A percentile compares a stretch with the other conserved stretches of the same genome.
phyloP scores from a whole-genome alignment of 37 sponge, comb jelly and placozoan genomes.

The Oscarella lobularis region DNA sequence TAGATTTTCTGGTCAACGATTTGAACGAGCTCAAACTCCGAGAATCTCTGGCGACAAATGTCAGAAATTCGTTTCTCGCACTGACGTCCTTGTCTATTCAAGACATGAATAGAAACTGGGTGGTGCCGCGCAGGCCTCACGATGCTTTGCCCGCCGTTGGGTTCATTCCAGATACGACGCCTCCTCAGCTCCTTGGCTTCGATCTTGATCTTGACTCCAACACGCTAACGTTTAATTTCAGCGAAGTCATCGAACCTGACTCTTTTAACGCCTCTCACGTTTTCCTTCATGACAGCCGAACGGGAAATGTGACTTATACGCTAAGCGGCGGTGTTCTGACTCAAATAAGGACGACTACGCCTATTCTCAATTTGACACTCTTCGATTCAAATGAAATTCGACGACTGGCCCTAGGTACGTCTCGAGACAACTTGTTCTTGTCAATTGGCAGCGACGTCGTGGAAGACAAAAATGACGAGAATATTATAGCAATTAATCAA shows the following conservation, averaged over 20 bases:
- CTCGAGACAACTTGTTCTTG: slow-evolving; percentile 38
- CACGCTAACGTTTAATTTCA: slow-evolving; percentile 41
- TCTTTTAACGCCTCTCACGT: slow-evolving; percentile 41
- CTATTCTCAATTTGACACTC: slow-evolving; percentile 36
- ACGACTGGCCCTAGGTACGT: slow-evolving; percentile 48
- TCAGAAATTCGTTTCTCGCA: slow-evolving; percentile 27
- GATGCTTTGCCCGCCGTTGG: slow-evolving; percentile 5
- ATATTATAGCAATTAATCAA: slow-evolving; percentile 4
- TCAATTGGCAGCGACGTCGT: slow-evolving; percentile 17
- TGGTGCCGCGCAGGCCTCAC: background rate
- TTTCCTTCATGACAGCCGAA: slow-evolving; percentile 18
- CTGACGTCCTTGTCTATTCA: slow-evolving; percentile 22
- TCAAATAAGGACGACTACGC: slow-evolving; percentile 26
- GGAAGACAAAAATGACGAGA: slow-evolving; percentile 47
- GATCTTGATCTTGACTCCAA: slow-evolving; percentile 38
- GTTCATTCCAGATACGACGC: slow-evolving; percentile 36
- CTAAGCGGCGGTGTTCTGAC: slow-evolving; percentile 31
- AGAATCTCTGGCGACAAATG: slow-evolving; percentile 28
- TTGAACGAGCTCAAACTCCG: slow-evolving; percentile 45
- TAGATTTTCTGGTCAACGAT: slow-evolving; percentile 36
- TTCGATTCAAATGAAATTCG: slow-evolving; percentile 67
- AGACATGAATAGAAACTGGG: slow-evolving; percentile 65
- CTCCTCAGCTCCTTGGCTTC: slow-evolving; percentile 38
- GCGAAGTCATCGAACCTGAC: slow-evolving; percentile 51
- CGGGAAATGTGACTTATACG: slow-evolving; percentile 13